Percentiles rank a stretch among this genome's conserved stretches.
Evolutionary conservation across 2,888 invertebrate species (phyloP).

Genomic region (Microplitis manilae): DNA sequence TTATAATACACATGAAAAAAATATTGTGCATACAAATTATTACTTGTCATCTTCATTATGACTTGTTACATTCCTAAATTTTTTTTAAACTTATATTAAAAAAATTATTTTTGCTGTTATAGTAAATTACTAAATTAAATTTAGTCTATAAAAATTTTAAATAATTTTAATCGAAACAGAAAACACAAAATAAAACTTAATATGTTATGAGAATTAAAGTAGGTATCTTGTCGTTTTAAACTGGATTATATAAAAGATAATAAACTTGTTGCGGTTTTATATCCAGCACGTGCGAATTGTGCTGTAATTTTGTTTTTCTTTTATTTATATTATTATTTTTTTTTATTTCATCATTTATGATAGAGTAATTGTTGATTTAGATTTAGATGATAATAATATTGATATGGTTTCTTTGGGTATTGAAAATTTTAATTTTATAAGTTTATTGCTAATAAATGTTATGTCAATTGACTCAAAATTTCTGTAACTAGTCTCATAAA

Average conservation of each 20-base stretch:
- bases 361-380: neutral
- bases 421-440: too few species aligned
- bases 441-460: too few species aligned
- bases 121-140: too few species aligned
- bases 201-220: too few species aligned
- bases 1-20: neutral
- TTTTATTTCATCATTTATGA: neutral
- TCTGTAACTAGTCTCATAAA: too few species aligned
- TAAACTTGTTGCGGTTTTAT: slow-evolving; percentile 3
- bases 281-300: neutral
- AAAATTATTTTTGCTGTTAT: too few species aligned
- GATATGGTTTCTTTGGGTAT: too few species aligned
- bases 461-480: too few species aligned
- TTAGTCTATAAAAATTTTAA: neutral
- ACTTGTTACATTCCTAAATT: too few species aligned
- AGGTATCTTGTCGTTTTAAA: neutral
- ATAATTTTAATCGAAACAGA: neutral
- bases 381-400: neutral
- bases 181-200: neutral
- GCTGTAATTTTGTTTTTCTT: neutral
- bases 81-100: too few species aligned
- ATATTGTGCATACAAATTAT: too few species aligned
- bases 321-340: neutral
- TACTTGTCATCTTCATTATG: too few species aligned
- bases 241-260: neutral